phyloP scores from a whole-genome alignment of 2,797 vertebrate genomes.

The Morelia viridis region DNA sequence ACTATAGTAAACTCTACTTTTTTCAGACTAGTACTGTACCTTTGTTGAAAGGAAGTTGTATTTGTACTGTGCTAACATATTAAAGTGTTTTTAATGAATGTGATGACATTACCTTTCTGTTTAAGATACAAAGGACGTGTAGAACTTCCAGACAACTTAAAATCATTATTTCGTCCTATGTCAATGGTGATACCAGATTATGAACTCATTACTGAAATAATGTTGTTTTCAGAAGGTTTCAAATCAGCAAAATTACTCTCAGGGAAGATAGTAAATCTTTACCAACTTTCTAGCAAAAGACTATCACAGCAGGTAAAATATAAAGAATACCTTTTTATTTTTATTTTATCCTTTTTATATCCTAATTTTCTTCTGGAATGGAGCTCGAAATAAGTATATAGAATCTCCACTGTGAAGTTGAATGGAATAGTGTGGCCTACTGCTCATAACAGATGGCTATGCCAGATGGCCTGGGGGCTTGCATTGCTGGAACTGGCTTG shows the following conservation, averaged over 20 bases:
- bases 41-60: not conserved
- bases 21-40: not conserved
- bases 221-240: constrained; percentile 71
- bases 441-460: not conserved
- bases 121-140: constrained; percentile 66
- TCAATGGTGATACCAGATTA: constrained; percentile 71
- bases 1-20: not conserved
- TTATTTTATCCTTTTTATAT: not conserved
- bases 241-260: constrained; percentile 68
- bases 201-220: constrained; percentile 68
- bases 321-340: not conserved
- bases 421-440: not conserved
- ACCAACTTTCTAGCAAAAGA: constrained; percentile 64
- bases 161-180: constrained; percentile 70
- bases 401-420: not conserved
- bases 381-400: not conserved
- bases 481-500: too few species aligned
- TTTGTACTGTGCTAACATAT: not conserved
- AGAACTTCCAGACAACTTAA: constrained; percentile 71
- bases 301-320: constrained; percentile 69
- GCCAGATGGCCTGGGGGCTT: too few species aligned
- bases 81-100: not conserved
- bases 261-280: constrained; percentile 67
- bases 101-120: constrained; percentile 12
- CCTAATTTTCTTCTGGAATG: not conserved